Evolutionary conservation across 2,888 invertebrate genomes (phyloP).

Genomic region (Anodontia alba): DNA sequence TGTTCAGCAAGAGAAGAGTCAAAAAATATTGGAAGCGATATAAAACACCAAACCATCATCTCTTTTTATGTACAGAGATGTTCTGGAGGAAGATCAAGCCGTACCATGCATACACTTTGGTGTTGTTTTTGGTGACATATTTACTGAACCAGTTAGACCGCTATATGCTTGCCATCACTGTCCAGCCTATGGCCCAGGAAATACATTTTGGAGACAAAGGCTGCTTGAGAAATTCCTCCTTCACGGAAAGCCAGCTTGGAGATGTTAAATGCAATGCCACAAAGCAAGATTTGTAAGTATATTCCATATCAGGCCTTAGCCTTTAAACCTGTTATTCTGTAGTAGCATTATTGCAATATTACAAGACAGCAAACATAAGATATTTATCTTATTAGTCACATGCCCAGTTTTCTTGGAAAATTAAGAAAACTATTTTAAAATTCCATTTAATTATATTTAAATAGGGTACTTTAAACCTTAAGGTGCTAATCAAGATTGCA

Average conservation of each 20-base stretch:
- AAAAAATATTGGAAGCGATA: no score
- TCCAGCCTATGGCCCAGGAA: constrained; percentile 81
- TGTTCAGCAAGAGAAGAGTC: no score
- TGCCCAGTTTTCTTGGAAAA: no score
- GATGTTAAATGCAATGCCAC: constrained; percentile 65
- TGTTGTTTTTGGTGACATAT: constrained; percentile 79
- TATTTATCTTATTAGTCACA: no score
- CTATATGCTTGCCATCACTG: constrained; percentile 80
- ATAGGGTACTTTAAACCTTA: no score
- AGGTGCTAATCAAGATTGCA: no score
- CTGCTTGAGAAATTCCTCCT: constrained; percentile 75
- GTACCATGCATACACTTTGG: constrained; percentile 79
- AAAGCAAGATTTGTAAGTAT: constrained; percentile 1
- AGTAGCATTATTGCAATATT: not conserved
- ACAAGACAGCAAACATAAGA: no score
- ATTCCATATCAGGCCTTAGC: not conserved
- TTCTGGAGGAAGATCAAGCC: constrained; percentile 45
- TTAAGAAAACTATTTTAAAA: no score
- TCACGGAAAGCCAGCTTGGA: constrained; percentile 49
- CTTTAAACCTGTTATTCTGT: no score
- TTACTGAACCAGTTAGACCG: constrained; percentile 83
- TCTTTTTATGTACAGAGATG: constrained; percentile 43
- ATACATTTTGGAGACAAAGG: constrained; percentile 81
- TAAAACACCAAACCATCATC: no score
- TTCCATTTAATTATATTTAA: no score